These are phyloP conservation scores for Spinibarbus caldwelli DNA, from an alignment of 2,797 vertebrate genomes.

Conservation along the genomic window DNA sequence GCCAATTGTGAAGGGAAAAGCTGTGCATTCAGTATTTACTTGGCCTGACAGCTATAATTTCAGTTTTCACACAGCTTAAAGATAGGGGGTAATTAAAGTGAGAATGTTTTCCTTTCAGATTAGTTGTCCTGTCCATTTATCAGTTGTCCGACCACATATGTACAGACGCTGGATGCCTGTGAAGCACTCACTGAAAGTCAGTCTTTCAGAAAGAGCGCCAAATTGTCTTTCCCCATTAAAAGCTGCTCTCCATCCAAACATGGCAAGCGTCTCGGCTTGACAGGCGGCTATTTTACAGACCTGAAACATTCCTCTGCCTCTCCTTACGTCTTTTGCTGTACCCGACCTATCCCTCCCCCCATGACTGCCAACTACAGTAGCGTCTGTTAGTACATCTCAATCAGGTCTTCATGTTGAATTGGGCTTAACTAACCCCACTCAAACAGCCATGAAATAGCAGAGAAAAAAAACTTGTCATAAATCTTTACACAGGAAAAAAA, in stretches of 20 bases:
- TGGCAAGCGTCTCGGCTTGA: slow-evolving; percentile 52
- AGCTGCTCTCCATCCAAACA: slow-evolving; percentile 46
- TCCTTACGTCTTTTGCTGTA: slow-evolving; percentile 48
- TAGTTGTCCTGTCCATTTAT: slow-evolving; percentile 55
- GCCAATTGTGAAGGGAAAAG: slow-evolving; percentile 34
- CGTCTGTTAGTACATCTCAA: slow-evolving; percentile 56
- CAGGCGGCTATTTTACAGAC: slow-evolving; percentile 58
- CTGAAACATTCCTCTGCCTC: slow-evolving; percentile 49
- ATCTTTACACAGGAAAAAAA: slow-evolving; percentile 64
- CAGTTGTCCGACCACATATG: slow-evolving; percentile 45
- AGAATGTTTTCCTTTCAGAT: slow-evolving; percentile 56
- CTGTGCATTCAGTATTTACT: slow-evolving; percentile 43
- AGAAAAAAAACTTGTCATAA: slow-evolving; percentile 75
- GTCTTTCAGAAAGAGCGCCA: slow-evolving; percentile 53
- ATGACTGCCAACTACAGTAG: slow-evolving; percentile 34
- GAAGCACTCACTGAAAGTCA: slow-evolving; percentile 50
- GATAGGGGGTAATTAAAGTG: slow-evolving; percentile 54
- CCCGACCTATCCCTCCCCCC: slow-evolving; percentile 25
- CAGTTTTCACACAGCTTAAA: slow-evolving; percentile 35
- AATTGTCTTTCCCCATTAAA: slow-evolving; percentile 61
- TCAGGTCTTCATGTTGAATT: slow-evolving; percentile 59
- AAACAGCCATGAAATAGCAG: slow-evolving; percentile 65
- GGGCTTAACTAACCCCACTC: slow-evolving; percentile 59
- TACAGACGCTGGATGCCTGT: slow-evolving; percentile 42
- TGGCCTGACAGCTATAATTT: slow-evolving; percentile 47